Evolutionary conservation across 64 coral and sea anemone species (phyloP).

Genomic region (Pocillopora damicornis): DNA sequence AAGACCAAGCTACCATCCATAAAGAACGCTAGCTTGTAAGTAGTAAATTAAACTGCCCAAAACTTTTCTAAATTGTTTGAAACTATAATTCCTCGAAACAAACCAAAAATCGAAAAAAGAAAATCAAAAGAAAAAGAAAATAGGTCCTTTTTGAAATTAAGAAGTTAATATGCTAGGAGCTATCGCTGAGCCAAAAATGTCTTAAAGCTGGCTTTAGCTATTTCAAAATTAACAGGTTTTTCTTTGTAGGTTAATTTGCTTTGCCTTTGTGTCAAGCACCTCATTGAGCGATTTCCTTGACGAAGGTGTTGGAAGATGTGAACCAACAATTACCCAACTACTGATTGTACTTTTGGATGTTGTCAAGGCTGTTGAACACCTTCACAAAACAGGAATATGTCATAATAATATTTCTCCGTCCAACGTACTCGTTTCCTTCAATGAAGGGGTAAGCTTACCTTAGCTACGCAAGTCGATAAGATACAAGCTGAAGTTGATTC

Average conservation of each 20-base stretch:
- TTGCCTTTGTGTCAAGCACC: slow-evolving; percentile 63
- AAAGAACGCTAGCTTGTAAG: slow-evolving; percentile 16
- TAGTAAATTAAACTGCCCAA: not conserved
- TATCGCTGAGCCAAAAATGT: too few relatives aligned
- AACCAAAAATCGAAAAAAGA: too few relatives aligned
- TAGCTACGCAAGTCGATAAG: too few relatives aligned
- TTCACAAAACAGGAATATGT: slow-evolving; percentile 54
- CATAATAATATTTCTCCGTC: slow-evolving; percentile 59
- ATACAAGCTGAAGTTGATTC: too few relatives aligned
- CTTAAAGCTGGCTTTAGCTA: too few relatives aligned
- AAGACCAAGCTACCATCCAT: not conserved
- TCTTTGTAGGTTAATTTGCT: slow-evolving; percentile 49
- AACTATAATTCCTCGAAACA: too few relatives aligned
- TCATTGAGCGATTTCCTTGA: slow-evolving; percentile 45
- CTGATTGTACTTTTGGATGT: slow-evolving; percentile 48
- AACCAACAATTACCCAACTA: slow-evolving; percentile 1
- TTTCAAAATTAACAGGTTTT: not conserved
- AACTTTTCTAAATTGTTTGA: too few relatives aligned
- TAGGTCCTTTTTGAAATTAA: too few relatives aligned
- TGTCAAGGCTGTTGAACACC: slow-evolving; percentile 66
- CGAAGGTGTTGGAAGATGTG: slow-evolving; percentile 13
- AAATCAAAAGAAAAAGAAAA: too few relatives aligned
- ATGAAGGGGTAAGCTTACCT: slow-evolving; percentile 36
- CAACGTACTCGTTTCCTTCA: slow-evolving; percentile 58
- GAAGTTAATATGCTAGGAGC: too few relatives aligned